Evolutionary conservation across 2,113 vertebrate species (phyloP), one percentile per base, ranked within the genome.

Genomic region (Entomyzon cyanotis): DNA sequence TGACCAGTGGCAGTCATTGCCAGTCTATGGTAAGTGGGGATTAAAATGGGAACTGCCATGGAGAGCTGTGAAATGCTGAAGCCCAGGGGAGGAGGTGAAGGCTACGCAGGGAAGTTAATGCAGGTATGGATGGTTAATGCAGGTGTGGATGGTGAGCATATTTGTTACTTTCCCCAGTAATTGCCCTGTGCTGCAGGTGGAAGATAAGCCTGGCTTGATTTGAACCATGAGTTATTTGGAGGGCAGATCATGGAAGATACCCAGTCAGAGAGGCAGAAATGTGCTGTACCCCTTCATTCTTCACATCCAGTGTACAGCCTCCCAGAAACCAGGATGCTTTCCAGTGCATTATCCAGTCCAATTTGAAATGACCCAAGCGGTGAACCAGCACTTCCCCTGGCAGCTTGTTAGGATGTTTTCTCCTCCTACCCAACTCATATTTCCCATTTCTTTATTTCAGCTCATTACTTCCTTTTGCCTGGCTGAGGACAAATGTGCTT

Each of bases 401-500:
- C 80, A 84, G 87, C 89, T 89, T 88, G 47, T 94, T 95, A 96
- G 84, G 77, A 89, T 92, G 84, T 95, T 97, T 96, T 76, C 64
- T 78, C 37, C 74, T 77, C 76, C 53, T 52, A 52, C 65, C 85
- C 83, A 87, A 81, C 74, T 94, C 80, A 12, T 63, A 73, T 90
- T 96, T 94, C 89, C 86, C 67, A 1, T 85, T 92, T 88, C 88
- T 87, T 92, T 91, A 86, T 93, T 87, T 95, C 89, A 90, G 70
- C 81, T 87, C 80, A 87, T 92, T 97, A 79, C 80, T 81, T 92
- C 85, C 64, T 84, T 67, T 89, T 94, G 84, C 76, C 80, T 58
- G 71, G 90, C 73, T 86, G 76, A 76, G 74, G 60, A 71, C 56
- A 94, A 90, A 92, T 96, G 58, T 64, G 89, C 65, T 93, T 92